Base-by-base conservation (phyloP, 2,888 invertebrate genomes). In the Paralinhomoeus sp. region DNA sequence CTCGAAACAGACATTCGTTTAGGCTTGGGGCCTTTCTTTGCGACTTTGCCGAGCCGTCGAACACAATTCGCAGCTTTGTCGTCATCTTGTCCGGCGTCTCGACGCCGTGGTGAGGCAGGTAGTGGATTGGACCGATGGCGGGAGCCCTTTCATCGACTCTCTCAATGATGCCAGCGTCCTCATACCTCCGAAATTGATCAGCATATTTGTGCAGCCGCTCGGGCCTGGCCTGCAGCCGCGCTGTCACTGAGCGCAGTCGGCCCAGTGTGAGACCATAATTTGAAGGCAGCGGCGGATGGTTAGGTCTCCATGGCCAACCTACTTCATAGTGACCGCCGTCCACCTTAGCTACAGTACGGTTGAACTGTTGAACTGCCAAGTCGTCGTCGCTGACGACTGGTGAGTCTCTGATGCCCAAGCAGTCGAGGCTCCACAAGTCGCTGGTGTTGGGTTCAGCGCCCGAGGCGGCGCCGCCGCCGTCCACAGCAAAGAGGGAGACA, bases 1-100 rank as follows among this genome's bases (percentile, higher is more conserved):
- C 53, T 2, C 40, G 27, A 20, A 34, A 36, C 1, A 50, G 36
- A 13, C 46, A 46, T 3, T 52, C 47, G 45, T 54, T 54, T 5
- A 53, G 41, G 1, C 49, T 46, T 15, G 12, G 7, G 12, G 2
- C 22, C 7, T 5, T 24, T 31, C 24, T 13, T 17, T 37, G 12
- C 15, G 41, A 17, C 13, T 13, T 37, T 2, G 47, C 42, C 1
- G 43, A 41, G 0, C 48, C 53, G 35, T 53, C 49, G 24, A 43
- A 43, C 1, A 53, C 50, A 12, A 49, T 42, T 15, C 53, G 21
- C 3, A 44, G 1, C 34, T 49, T 50, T 1, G 49, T 49, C 12
- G 49, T 50, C 2, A 23, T 18, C 15, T 46, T 46, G 12, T 41
- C 38, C 13, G 43, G 41, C 18, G 48, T 50, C 3, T 42, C 34